Base-by-base conservation (phyloP, 2,888 invertebrate genomes). In the Orchesella flavescens region DNA sequence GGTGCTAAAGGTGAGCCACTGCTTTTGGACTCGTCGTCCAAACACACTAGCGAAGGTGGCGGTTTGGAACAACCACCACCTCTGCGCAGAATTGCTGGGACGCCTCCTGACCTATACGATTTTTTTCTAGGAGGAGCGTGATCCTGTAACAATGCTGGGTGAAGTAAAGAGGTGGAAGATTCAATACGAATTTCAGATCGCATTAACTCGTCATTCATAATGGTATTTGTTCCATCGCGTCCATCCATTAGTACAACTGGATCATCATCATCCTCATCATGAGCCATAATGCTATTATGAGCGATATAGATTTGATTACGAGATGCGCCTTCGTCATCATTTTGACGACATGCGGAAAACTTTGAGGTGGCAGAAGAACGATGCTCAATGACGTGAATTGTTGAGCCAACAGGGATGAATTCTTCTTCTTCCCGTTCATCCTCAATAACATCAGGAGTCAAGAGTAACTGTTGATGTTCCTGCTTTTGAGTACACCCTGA, bases 101-200 rank as follows among this genome's bases (percentile, higher is more conserved):
- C 34, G 34, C n/a, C 49, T 2, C 49, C 49, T 3, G 49, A n/a
- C 12, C 49, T 49, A 49, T 49, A n/a, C 3, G 49, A 3, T 49
- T 57, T 74, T 12, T 61, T 46, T n/a, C 81, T 44, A 17, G 81
- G 81, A 1, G 43, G 0, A 15, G 81, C 61, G 19, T 81, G 81
- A 13, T 81, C 59, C 46, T 81, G 81, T 4, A 81, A 59, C n/a
- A 81, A 44, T 0, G 81, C 81, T 15, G 81, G 81, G 21, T 81
- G 81, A 4, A 81, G 65, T n/a, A 34, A n/a, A 5, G 75, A 65
- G 19, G 66, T 15, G 3, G 66, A 5, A 5, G 66, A 46, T 13
- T 66, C 66, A 3, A 66, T 66, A 43, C 44, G 63, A 63, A 57
- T 2, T n/a, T 10, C 21, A 10, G 57, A 57, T 4, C 7, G 34